A percentile compares a stretch with the other conserved stretches of the same genome.
These are phyloP conservation scores for Xiphydria camelus DNA, from an alignment of 2,888 invertebrate species.

Conservation along the genomic window DNA sequence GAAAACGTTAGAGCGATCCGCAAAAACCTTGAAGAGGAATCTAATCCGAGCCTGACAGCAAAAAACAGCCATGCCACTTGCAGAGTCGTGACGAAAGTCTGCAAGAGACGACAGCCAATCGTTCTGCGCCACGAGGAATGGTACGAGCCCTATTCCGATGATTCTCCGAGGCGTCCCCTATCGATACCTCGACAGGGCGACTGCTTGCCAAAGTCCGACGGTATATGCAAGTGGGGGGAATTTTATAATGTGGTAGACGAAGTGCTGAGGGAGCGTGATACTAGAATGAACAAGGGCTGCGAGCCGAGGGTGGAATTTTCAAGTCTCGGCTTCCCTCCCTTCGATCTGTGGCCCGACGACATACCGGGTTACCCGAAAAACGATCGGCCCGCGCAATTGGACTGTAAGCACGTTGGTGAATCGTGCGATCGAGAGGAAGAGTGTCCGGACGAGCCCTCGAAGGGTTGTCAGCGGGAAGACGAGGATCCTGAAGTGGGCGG, in stretches of 20 bases:
- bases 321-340: too few species aligned
- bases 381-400: too few species aligned
- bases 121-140: constrained; percentile 4
- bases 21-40: too few species aligned
- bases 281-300: constrained; percentile 1
- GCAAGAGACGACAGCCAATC: constrained; percentile 7
- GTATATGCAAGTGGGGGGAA: constrained; percentile 30
- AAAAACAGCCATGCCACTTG: too few species aligned
- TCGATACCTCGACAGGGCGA: too few species aligned
- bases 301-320: not conserved
- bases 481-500: not conserved
- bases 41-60: too few species aligned
- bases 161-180: too few species aligned
- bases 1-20: too few species aligned
- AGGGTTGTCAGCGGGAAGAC: not conserved
- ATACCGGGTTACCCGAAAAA: too few species aligned
- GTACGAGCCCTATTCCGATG: constrained; percentile 18
- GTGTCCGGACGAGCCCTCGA: not conserved
- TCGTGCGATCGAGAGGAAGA: constrained; percentile 13
- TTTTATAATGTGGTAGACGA: constrained; percentile 22
- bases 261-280: constrained; percentile 17
- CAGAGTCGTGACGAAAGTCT: too few species aligned
- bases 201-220: too few species aligned
- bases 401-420: not conserved
- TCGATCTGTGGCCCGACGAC: too few species aligned